A percentile compares a stretch with the other conserved stretches of the same genome.
Evolutionary conservation across 2,797 vertebrate species (phyloP).

Genomic region (Spea hammondii): DNA sequence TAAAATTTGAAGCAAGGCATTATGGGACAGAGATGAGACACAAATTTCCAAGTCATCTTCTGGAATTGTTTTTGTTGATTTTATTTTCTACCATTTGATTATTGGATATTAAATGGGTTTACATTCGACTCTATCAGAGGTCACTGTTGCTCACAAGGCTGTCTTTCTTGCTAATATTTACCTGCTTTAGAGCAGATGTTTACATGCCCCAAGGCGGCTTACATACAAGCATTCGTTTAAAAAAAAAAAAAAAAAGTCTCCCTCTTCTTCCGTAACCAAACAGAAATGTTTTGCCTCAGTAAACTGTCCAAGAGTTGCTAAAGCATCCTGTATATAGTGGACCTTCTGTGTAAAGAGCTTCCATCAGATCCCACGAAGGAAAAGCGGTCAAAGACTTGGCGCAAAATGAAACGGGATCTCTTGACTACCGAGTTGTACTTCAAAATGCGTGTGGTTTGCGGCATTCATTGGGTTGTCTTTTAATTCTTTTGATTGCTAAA

Average conservation of each 20-base stretch:
- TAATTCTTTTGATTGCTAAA: slow-evolving; percentile 13
- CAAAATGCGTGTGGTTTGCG: slow-evolving; percentile 33
- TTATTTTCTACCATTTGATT: too few species aligned
- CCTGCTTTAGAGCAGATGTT: background rate
- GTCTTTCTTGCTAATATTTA: slow-evolving; percentile 14
- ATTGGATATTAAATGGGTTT: too few species aligned
- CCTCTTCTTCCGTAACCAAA: slow-evolving; percentile 36
- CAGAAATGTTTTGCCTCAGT: slow-evolving; percentile 37
- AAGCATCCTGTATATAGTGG: slow-evolving; percentile 32
- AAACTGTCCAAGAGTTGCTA: slow-evolving; percentile 31
- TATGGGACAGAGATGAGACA: too few species aligned
- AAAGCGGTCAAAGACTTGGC: slow-evolving; percentile 32
- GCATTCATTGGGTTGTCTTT: slow-evolving; percentile 6
- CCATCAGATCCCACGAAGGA: slow-evolving; percentile 24
- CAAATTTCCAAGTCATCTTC: too few species aligned
- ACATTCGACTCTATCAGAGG: too few species aligned
- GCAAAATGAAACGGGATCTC: slow-evolving; percentile 31
- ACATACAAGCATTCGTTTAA: slow-evolving; percentile 25
- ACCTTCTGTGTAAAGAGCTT: slow-evolving; percentile 21
- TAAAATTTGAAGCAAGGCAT: too few species aligned
- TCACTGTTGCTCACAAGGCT: background rate
- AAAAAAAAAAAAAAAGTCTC: slow-evolving; percentile 11
- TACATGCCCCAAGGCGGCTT: background rate
- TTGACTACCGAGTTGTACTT: background rate
- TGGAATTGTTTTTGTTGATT: too few species aligned